phyloP scores from a whole-genome alignment of 1,140 invertebrate species.

The Manduca sexta region DNA sequence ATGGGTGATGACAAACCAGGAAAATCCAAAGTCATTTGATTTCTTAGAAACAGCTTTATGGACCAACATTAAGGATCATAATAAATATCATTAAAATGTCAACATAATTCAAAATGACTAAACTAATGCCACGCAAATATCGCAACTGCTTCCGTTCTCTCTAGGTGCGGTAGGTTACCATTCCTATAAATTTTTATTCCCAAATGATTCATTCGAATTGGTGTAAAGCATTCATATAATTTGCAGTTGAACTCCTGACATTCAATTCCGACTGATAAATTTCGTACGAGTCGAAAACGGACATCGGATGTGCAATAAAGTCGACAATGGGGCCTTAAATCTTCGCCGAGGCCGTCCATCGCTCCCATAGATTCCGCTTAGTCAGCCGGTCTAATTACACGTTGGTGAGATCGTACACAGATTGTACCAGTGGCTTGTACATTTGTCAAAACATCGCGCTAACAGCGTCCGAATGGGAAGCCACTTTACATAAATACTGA shows the following conservation, averaged over 20 bases:
- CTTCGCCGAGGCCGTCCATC: constrained; percentile 18
- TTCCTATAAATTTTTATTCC: too few species aligned
- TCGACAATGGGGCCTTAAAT: constrained; percentile 25
- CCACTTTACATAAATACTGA: constrained; percentile 19
- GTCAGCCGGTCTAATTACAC: constrained; percentile 39
- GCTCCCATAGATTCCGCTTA: constrained; percentile 38
- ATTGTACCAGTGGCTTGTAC: constrained; percentile 21
- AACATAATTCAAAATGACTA: too few species aligned
- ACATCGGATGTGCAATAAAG: constrained; percentile 26
- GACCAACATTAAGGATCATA: too few species aligned
- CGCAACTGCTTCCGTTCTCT: too few species aligned
- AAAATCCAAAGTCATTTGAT: too few species aligned
- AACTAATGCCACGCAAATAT: too few species aligned
- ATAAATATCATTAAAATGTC: too few species aligned
- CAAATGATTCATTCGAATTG: constrained; percentile 21
- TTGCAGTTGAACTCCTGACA: constrained; percentile 44
- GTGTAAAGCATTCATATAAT: constrained; percentile 32
- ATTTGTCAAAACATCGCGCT: constrained; percentile 28
- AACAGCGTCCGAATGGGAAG: constrained; percentile 11
- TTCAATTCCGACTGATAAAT: constrained; percentile 53
- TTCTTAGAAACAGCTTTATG: too few species aligned
- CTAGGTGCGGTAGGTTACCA: too few species aligned
- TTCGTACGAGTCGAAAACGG: constrained; percentile 19
- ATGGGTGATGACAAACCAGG: too few species aligned
- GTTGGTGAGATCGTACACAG: constrained; percentile 19